Evolutionary conservation across 2,113 vertebrate species (phyloP), one percentile per base, ranked within the genome.

Genomic region (Hyaena hyaena): DNA sequence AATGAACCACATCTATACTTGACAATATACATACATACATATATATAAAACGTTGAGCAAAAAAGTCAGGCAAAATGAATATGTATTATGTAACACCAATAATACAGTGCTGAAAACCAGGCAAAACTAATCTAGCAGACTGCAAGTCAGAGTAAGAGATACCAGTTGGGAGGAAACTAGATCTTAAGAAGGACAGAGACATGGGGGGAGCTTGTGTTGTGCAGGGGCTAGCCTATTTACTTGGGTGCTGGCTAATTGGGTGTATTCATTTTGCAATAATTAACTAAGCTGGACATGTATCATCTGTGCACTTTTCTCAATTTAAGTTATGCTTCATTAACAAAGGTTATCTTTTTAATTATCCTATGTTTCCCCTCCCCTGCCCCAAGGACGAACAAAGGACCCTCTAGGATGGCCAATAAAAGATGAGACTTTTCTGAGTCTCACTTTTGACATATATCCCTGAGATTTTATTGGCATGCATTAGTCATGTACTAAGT

Each of bases 401-500:
- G 26, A 35, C 45, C 45, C 19, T 95, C 53, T 31, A 83, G 6
- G 14, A 85, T 66, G 31, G 31, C 17, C 16, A 71, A 33, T 93
- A 26, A 77, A 79, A 28, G 33, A 45, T 55, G n/a, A 95, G 23
- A 23, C 85, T 90, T 96, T 84, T 26, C 50, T 23, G 16, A 43
- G 15, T 48, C 17, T 92, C 9, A 28, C 19, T 88, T 69, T 82
- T 10, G 33, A 35, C 33, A 35, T 93, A 33, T 10, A 66, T 39
- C 12, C n/a, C 16, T 89, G 68, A 90, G 33, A 55, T 66, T 97
- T 80, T 81, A 92, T 74, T 14, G 14, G 50, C 28, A 74, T n/a
- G 33, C 31, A 35, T 73, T 48, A 48, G 43, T 96, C 43, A 81
- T n/a, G 33, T 39, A 15, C 53, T 93, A 48, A 45, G 28, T 90